Conservation (phyloP, 2,797 vertebrate species). For the Tangara arthus region DNA sequence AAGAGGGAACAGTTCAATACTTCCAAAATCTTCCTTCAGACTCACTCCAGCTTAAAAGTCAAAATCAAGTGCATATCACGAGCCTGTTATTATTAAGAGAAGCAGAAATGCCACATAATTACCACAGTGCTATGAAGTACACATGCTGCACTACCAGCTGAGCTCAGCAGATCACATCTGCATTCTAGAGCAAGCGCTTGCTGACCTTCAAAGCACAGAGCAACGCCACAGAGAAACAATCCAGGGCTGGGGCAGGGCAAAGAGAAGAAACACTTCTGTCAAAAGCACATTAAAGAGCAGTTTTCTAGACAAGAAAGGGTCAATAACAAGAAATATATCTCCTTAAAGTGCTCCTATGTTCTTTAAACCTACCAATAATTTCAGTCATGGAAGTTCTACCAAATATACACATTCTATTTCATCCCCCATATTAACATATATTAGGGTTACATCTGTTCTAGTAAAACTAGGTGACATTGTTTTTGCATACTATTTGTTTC, state of each 20-base stretch:
- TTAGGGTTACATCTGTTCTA: not conserved
- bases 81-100: not conserved
- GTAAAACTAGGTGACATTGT: not conserved
- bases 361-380: not conserved
- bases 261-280: not conserved
- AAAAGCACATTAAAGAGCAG: not conserved
- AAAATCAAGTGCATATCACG: not conserved
- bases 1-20: not conserved
- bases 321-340: not conserved
- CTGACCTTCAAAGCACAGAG: not conserved
- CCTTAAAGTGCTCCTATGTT: not conserved
- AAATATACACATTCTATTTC: not conserved
- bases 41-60: not conserved
- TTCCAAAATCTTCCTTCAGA: not conserved
- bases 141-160: not conserved
- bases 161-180: not conserved
- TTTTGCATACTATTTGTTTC: not conserved
- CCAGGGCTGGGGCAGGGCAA: not conserved
- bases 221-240: rapidly evolving
- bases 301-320: not conserved
- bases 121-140: not conserved
- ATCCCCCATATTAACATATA: not conserved
- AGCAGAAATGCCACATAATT: not conserved
- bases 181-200: not conserved
- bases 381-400: not conserved